Base-by-base conservation (phyloP, 92 coral and sea anemone genomes). In the Epizoanthus fatuus region DNA sequence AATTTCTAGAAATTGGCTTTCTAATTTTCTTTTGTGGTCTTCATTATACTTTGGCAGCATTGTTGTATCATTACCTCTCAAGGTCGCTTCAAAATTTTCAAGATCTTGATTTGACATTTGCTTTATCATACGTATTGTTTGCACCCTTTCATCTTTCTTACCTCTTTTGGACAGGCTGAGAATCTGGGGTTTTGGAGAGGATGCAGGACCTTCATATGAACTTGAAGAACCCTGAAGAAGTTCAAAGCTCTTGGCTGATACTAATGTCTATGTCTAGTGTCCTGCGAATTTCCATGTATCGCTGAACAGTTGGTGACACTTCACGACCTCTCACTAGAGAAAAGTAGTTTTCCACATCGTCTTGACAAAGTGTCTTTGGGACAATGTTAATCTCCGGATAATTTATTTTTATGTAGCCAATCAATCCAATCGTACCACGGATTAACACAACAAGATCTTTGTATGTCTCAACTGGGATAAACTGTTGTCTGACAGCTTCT, bases 311-410 rank as follows among this genome's bases (percentile, higher is more conserved):
- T 42, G 86, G 86, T 7, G 78, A 81, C 37, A 37, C 8, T 52
- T 81, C 78, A 51, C 86, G 44, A 1, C 53, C 75, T 40, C 85
- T 80, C 7, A 81, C 77, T 7, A 81, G 64, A 19, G 78, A 81
- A 52, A 81, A 68, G 52, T 66, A 81, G 56, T 80, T 67, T 63
- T 81, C 86, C 6, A 51, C 86, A 35, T 81, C 77, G 49, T 81
- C 75, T 38, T 81, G 86, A 32, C 86, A 81, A n/a, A 65, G 29
- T 2, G 62, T 65, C 52, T 81, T 81, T 19, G 78, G 86, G 35
- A 68, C 75, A 15, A 44, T 64, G 35, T 81, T 81, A 1, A 81
- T 38, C 37, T 49, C 6, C 11, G 85, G 62, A 59, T 67, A 67
- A 37, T 66, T 42, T 67, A 67, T 44, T 32, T 47, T 65, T 1